Conservation (phyloP, 2,113 vertebrate genomes). For the Osmerus mordax region DNA sequence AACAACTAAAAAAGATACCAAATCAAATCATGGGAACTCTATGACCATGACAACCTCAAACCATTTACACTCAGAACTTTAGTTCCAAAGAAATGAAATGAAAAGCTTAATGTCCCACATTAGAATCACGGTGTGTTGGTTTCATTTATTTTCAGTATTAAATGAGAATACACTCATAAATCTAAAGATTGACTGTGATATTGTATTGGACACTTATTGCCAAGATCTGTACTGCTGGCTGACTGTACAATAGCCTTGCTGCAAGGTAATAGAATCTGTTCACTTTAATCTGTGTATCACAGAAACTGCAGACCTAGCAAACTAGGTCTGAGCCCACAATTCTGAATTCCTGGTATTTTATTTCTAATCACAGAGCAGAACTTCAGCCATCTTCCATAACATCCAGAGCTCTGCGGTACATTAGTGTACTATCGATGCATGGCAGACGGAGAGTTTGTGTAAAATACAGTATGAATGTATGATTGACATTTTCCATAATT, state of each 20-base stretch:
- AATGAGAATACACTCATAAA: background rate
- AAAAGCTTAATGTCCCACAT: background rate
- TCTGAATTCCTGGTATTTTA: background rate
- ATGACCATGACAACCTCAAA: background rate
- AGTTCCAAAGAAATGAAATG: background rate
- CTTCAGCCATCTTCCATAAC: too few relatives aligned
- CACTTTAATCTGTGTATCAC: background rate
- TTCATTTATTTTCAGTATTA: background rate
- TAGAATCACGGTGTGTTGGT: too few relatives aligned
- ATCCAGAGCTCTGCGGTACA: too few relatives aligned
- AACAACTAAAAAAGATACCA: too few relatives aligned
- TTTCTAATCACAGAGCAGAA: background rate
- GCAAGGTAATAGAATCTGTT: background rate
- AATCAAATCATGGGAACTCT: background rate
- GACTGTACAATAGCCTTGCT: background rate
- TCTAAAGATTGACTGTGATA: background rate
- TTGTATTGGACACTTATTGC: background rate
- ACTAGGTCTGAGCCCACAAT: background rate
- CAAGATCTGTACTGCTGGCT: background rate
- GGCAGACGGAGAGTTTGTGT: too few relatives aligned
- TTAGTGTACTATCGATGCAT: too few relatives aligned
- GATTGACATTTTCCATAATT: too few relatives aligned
- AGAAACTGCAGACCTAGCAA: background rate
- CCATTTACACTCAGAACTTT: background rate
- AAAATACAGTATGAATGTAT: too few relatives aligned